These are phyloP conservation scores for Semaprochilodus insignis DNA, from an alignment of 2,797 vertebrate genomes.

Conservation along the genomic window DNA sequence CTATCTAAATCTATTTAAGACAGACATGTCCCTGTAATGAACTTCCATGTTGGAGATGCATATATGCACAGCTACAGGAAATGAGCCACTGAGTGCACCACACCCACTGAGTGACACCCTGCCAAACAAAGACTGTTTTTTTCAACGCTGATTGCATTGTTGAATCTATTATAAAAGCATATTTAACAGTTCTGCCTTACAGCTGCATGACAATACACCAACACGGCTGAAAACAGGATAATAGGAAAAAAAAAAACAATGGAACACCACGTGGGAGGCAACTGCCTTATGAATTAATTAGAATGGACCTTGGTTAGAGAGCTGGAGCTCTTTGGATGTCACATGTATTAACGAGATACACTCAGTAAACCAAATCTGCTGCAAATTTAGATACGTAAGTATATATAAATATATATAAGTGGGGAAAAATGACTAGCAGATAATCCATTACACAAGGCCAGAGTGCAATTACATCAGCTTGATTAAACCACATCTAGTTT, in stretches of 20 bases:
- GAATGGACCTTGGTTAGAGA: neutral
- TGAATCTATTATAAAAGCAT: neutral
- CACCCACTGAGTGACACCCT: constrained; percentile 6
- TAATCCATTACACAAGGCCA: neutral
- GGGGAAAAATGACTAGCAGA: constrained; percentile 13
- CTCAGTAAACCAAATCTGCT: neutral
- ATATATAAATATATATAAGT: neutral
- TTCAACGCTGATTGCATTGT: constrained; percentile 2
- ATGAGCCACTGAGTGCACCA: neutral
- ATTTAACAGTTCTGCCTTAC: neutral
- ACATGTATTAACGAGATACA: constrained; percentile 5
- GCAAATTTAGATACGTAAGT: neutral
- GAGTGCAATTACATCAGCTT: neutral
- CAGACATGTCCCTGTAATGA: neutral
- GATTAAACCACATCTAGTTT: constrained; percentile 10
- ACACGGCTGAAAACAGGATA: neutral
- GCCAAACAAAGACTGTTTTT: neutral
- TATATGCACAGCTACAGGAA: neutral
- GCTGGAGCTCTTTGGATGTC: neutral
- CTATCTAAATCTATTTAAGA: neutral
- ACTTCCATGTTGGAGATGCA: neutral
- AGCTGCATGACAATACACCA: neutral
- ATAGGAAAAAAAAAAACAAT: neutral
- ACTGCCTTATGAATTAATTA: neutral
- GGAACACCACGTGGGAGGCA: neutral